These are phyloP conservation scores for Cossypha niveicapilla DNA, from an alignment of 2,797 vertebrate species.

Conservation along the genomic window DNA sequence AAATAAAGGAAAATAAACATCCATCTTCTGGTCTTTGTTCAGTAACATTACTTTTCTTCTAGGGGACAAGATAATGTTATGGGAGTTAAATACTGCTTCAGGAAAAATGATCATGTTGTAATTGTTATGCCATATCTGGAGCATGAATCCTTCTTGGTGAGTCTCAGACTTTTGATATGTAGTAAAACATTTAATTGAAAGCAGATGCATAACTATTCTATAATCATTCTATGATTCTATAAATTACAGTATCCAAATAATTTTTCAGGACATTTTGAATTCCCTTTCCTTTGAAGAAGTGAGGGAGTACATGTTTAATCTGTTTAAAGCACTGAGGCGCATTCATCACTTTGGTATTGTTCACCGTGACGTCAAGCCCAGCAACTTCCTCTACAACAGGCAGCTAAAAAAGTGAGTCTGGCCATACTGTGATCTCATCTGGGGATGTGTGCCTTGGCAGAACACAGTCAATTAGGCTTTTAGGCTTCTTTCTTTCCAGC, in stretches of 20 bases:
- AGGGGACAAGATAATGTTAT: conserved; percentile 96
- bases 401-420: conserved; percentile 82
- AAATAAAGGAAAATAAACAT: not conserved
- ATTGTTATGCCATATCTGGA: conserved; percentile 97
- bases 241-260: conserved; percentile 12
- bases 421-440: conserved; percentile 8
- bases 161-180: conserved; percentile 40
- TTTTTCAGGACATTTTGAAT: conserved; percentile 87
- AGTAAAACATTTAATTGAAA: conserved; percentile 24
- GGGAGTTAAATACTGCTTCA: conserved; percentile 93
- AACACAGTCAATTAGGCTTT: conserved; percentile 20
- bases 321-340: conserved; percentile 89
- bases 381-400: conserved; percentile 84
- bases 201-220: not conserved
- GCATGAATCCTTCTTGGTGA: conserved; percentile 91
- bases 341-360: conserved; percentile 96
- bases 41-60: conserved; percentile 44
- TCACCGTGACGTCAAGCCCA: conserved; percentile 92
- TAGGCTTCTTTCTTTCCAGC: not conserved
- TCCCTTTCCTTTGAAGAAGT: conserved; percentile 90
- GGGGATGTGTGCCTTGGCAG: conserved; percentile 73
- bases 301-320: conserved; percentile 90
- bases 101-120: conserved; percentile 94
- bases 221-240: not conserved
- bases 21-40: not conserved